These are phyloP conservation scores for Ailuropoda melanoleuca DNA, from an alignment of 2,113 vertebrate species.

Conservation along the genomic window DNA sequence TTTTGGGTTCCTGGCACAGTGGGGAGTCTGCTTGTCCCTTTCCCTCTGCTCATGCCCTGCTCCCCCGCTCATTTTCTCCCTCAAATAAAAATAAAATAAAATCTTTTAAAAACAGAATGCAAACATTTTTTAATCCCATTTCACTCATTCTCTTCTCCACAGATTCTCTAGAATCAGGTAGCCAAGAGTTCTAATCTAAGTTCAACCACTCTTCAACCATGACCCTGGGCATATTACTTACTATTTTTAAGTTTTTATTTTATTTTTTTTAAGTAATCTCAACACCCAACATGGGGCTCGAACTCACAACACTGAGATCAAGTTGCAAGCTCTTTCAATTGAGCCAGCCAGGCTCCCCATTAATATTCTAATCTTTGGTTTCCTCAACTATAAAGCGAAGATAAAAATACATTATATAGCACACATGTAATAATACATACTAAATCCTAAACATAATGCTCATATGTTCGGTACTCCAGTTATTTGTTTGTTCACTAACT, in stretches of 20 bases:
- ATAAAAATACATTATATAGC: neutral
- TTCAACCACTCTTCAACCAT: neutral
- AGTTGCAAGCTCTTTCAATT: no score
- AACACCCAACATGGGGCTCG: no score
- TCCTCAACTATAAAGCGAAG: constrained; percentile 14
- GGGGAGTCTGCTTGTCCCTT: no score
- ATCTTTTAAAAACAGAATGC: no score
- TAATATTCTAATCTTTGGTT: neutral
- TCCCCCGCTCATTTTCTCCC: no score
- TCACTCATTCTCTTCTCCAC: neutral
- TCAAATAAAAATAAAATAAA: no score
- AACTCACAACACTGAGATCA: no score
- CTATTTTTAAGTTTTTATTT: no score
- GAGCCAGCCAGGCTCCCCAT: no score
- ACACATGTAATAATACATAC: neutral
- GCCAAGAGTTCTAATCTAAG: neutral
- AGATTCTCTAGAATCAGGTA: neutral
- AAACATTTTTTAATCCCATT: neutral
- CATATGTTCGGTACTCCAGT: neutral
- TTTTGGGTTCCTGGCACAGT: no score
- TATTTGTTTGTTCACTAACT: neutral
- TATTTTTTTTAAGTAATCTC: no score
- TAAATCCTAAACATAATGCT: neutral
- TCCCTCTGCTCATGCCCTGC: no score
- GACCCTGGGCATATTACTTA: neutral